Conservation (phyloP, 2,113 vertebrate genomes). For the Crotalus horridus region DNA sequence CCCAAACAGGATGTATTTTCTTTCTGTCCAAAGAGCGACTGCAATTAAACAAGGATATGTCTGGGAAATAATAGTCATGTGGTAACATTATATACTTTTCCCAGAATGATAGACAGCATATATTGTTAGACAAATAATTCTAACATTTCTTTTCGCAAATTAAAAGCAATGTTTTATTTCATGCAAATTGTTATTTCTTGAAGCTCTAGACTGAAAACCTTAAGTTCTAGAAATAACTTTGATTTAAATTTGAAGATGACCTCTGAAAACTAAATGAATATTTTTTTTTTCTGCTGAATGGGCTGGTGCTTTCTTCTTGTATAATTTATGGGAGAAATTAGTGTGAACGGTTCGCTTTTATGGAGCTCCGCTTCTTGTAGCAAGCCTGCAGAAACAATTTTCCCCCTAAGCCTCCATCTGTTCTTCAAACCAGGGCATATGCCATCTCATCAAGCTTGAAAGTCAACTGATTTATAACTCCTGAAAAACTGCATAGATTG, state of each 20-base stretch:
- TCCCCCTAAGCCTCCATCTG: conserved; percentile 81
- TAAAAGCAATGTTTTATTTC: conserved; percentile 51
- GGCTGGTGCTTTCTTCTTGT: conserved; percentile 67
- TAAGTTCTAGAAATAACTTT: conserved; percentile 70
- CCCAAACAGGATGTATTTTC: not conserved
- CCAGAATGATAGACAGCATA: conserved; percentile 39
- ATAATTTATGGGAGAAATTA: conserved; percentile 81
- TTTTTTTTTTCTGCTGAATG: conserved; percentile 71
- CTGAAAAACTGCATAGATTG: conserved; percentile 69
- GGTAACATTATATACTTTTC: not conserved
- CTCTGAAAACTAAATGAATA: conserved; percentile 71
- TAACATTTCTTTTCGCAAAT: conserved; percentile 29
- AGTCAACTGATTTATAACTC: conserved; percentile 78
- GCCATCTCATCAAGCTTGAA: conserved; percentile 75
- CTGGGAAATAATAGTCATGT: not conserved
- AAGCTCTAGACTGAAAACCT: conserved; percentile 55
- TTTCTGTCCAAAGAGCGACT: not conserved
- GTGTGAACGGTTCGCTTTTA: conserved; percentile 74
- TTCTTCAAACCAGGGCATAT: conserved; percentile 81
- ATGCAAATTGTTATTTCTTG: conserved; percentile 60
- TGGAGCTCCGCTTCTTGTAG: conserved; percentile 73
- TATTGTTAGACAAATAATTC: conserved; percentile 49
- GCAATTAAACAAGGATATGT: not conserved
- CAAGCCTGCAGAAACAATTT: conserved; percentile 79
- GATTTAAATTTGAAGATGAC: conserved; percentile 75